A percentile compares a stretch with the other conserved stretches of the same genome.
Evolutionary conservation across 2,797 vertebrate species (phyloP).

Genomic region (Sebastes taczanowskii): DNA sequence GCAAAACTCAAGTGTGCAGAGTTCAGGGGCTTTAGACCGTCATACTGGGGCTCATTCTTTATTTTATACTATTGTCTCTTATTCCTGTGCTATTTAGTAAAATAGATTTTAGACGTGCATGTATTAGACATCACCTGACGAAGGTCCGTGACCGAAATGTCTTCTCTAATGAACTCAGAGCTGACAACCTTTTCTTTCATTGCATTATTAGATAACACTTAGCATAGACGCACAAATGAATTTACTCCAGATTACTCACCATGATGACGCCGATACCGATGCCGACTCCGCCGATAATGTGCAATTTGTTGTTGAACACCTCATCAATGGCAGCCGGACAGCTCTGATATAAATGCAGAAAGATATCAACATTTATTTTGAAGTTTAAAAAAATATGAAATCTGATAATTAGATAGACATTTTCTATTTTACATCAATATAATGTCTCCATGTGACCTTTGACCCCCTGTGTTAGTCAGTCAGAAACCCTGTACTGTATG

Average conservation of each 20-base stretch:
- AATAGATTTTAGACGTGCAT: too few species aligned
- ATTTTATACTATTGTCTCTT: too few species aligned
- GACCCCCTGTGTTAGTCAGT: not conserved
- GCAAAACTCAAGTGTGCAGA: too few species aligned
- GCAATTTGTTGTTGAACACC: conserved; percentile 88
- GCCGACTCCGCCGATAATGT: conserved; percentile 92
- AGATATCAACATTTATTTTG: not conserved
- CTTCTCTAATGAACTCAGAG: not conserved
- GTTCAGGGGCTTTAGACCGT: rapidly evolving
- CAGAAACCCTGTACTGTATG: not conserved
- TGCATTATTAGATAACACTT: not conserved
- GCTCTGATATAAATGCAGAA: conserved; percentile 63
- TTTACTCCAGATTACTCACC: conserved; percentile 75
- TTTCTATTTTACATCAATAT: too few species aligned
- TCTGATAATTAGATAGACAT: too few species aligned
- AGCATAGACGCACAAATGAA: not conserved
- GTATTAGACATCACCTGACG: too few species aligned
- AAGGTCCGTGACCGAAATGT: rapidly evolving
- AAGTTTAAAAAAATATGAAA: not conserved
- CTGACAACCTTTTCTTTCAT: not conserved
- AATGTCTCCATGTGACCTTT: not conserved
- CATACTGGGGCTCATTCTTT: too few species aligned
- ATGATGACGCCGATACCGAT: conserved; percentile 93
- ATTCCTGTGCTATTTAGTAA: too few species aligned
- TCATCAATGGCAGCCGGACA: conserved; percentile 87